Evolutionary conservation across 1,140 invertebrate species (phyloP), one percentile per base, ranked within the genome.

Genomic region (Metopolophium dirhodum): DNA sequence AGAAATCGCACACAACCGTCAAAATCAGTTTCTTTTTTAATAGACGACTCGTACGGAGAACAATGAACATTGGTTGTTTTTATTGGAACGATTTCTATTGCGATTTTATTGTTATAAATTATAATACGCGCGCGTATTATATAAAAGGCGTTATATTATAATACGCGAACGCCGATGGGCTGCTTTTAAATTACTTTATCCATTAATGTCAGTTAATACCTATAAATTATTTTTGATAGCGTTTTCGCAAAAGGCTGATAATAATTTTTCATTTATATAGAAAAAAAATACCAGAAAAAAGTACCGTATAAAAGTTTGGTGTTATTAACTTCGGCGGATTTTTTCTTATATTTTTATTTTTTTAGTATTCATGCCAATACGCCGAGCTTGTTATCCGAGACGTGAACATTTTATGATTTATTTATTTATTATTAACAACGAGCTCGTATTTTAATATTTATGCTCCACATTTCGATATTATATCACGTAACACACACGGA

Each of bases 361-460:
- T 83, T 83, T 83, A 23, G 37, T 85, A 85, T 85, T 85, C 37
- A 77, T 77, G 61, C 61, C 30, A 77, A 77, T 77, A 77, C n/a
- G 30, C 61, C 61, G 30, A 77, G 61, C n/a, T 77, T 77, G 61
- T 77, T 77, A 77, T 77, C 61, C 14, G 11, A 85, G 41, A 85
- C 83, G 83, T 26, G 23, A 85, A 85, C 83, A 45, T 85, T 41
- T 41, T 85, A 37, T 83, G 23, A 85, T 85, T 85, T 85, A 85
- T 85, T 26, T 85, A 85, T 85, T 77, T 85, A 45, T 85, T 41
- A 85, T 85, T 85, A 85, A 85, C 83, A 85, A 85, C 83, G 9
- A 85, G 37, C 23, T 45, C 37, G 83, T 85, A 85, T 85, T 85
- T 85, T 41, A 85, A 85, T 85, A 85, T 85, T 85, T 26, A 85